These are phyloP conservation scores for Pristionchus japonicus DNA, from an alignment of 2,888 invertebrate genomes.

Conservation along the genomic window DNA sequence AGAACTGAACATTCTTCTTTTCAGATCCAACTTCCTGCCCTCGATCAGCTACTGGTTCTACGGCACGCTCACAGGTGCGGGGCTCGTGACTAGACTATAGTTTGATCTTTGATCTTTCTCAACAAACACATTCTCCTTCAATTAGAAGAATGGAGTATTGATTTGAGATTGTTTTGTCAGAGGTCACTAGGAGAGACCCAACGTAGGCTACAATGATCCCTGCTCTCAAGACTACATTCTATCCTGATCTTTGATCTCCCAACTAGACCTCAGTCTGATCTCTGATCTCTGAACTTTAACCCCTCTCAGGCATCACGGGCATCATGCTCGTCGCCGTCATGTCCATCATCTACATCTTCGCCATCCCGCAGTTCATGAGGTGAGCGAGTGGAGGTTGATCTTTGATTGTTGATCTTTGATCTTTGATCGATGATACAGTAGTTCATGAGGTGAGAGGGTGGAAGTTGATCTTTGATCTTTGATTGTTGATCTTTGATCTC, in stretches of 20 bases:
- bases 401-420: neutral
- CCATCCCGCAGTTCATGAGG: conserved; percentile 91
- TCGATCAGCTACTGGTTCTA: conserved; percentile 96
- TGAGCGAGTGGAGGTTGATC: conserved; percentile 80
- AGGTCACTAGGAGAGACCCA: too few species aligned
- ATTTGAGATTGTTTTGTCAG: too few species aligned
- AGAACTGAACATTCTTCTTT: too few species aligned
- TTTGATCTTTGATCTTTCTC: neutral
- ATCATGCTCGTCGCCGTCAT: conserved; percentile 89
- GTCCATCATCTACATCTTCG: conserved; percentile 96
- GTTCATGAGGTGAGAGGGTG: neutral
- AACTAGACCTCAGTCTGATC: neutral
- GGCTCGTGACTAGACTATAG: conserved; percentile 34
- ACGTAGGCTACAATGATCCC: too few species aligned
- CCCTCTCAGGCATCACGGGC: conserved; percentile 78
- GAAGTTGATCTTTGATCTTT: too few species aligned
- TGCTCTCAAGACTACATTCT: neutral
- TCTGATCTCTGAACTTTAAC: too few species aligned
- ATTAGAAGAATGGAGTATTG: too few species aligned
- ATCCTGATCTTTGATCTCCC: neutral
- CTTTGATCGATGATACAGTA: neutral
- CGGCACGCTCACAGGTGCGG: conserved; percentile 83
- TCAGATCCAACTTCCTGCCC: conserved; percentile 88
- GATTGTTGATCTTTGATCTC: too few species aligned
- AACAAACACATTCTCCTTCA: too few species aligned